Percentiles rank a stretch among this genome's conserved stretches.
Conservation (phyloP, 1,140 invertebrate genomes). For the Dermatophagoides farinae region DNA sequence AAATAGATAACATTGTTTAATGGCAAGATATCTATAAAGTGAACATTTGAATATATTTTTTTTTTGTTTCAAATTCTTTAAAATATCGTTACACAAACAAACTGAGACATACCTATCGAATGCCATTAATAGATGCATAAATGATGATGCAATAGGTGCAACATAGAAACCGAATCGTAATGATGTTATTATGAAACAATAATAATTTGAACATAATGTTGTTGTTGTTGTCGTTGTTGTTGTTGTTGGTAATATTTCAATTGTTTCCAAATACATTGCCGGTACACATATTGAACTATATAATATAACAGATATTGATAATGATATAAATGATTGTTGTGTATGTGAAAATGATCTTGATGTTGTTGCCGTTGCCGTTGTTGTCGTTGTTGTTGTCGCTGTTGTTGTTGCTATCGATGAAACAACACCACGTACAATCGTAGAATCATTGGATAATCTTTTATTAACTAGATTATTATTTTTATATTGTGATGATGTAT, state of each 20-base stretch:
- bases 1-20: not conserved
- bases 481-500: not conserved
- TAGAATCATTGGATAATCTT: not conserved
- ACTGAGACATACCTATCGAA: not conserved
- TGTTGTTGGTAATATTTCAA: not conserved
- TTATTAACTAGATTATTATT: not conserved
- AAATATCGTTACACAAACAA: not conserved
- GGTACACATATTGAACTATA: slow-evolving; percentile 8
- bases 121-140: slow-evolving; percentile 6
- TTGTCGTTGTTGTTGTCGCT: not conserved
- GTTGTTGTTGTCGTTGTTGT: too few relatives aligned
- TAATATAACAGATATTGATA: not conserved
- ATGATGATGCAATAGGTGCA: slow-evolving; percentile 1
- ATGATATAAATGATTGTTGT: slow-evolving; percentile 3
- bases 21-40: not conserved
- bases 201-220: not conserved
- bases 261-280: slow-evolving; percentile 2
- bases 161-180: slow-evolving; percentile 2
- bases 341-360: not conserved
- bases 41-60: not conserved
- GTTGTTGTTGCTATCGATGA: not conserved
- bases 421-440: not conserved
- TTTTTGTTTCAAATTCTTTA: not conserved
- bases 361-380: not conserved
- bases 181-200: not conserved